Base-by-base conservation (phyloP, 2,888 invertebrate species). In the Drepana falcataria region DNA sequence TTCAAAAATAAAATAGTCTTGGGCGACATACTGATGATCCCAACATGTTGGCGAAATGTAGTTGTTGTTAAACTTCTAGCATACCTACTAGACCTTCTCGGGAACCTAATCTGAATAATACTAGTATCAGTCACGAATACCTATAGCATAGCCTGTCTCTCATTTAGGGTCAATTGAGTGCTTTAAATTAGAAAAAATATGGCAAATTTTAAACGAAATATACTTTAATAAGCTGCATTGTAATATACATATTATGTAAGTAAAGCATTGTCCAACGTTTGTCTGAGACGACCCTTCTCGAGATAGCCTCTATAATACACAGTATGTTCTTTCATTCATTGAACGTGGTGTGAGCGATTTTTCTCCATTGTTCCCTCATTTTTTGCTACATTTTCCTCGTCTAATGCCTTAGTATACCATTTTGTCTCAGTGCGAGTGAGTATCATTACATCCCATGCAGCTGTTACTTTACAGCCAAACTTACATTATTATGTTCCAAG, bases 381-480 rank as follows among this genome's bases (percentile, higher is more conserved):
- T 75, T 70, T 69, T 68, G 60, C 68, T 66, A 69, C 69, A 67
- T 76, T 80, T 75, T 78, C 79, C 75, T 76, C 75, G 69, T 71
- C 70, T 66, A 64, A 61, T 69, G 72, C 72, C 77, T 68, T 79
- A 81, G 75, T 81, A 84, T 82, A 76, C 79, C 77, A 80, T 80
- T 73, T 59, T 61, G 65, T 65, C 66, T 76, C 68, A 66, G 76
- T 78, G 70, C 73, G 71, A 75, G 75, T 73, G 71, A 75, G 75
- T 77, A 84, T 82, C 81, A 81, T 85, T 84, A 83, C 77, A 77
- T 75, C 68, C 72, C 79, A 79, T 79, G 79, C 86, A 87, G 87
- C 85, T 87, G 90, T 87, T 87, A 87, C 88, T 86, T 88, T 85
- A 85, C 79, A 79, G 68, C 68, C 75, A 60, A 88, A 88, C 84